A percentile compares a stretch with the other conserved stretches of the same genome.
These are phyloP conservation scores for Nanorana parkeri DNA, from an alignment of 2,113 vertebrate species.

Conservation along the genomic window DNA sequence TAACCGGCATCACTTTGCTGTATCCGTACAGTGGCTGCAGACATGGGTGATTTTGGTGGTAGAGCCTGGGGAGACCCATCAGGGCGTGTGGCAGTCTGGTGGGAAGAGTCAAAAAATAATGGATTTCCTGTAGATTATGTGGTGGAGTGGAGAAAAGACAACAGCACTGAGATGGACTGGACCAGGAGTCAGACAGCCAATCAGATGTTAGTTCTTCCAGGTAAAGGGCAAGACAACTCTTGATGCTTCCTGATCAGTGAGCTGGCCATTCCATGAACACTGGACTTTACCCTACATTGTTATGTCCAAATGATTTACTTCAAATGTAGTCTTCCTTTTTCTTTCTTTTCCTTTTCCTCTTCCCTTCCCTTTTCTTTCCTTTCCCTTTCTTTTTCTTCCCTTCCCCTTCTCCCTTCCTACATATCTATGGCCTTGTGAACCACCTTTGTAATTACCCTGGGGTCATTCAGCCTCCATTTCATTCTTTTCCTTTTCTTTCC, in stretches of 20 bases:
- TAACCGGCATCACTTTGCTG: not conserved
- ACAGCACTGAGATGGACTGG: slow-evolving; percentile 1
- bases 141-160: slow-evolving; percentile 26
- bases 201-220: slow-evolving; percentile 9
- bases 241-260: not conserved
- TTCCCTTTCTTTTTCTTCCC: no score
- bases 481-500: no score
- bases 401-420: no score
- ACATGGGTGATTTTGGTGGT: not conserved
- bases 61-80: not conserved
- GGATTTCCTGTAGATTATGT: not conserved
- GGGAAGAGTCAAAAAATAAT: not conserved
- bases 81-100: not conserved
- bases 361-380: no score
- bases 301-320: no score
- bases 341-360: no score
- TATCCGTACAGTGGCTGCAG: not conserved
- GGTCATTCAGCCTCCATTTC: no score
- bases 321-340: no score
- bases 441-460: no score
- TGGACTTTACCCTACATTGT: no score
- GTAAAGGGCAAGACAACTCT: not conserved
- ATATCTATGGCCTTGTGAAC: no score
- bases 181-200: not conserved
- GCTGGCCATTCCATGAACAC: no score